phyloP scores from a whole-genome alignment of 2,797 vertebrate species.

The Lerista edwardsae region DNA sequence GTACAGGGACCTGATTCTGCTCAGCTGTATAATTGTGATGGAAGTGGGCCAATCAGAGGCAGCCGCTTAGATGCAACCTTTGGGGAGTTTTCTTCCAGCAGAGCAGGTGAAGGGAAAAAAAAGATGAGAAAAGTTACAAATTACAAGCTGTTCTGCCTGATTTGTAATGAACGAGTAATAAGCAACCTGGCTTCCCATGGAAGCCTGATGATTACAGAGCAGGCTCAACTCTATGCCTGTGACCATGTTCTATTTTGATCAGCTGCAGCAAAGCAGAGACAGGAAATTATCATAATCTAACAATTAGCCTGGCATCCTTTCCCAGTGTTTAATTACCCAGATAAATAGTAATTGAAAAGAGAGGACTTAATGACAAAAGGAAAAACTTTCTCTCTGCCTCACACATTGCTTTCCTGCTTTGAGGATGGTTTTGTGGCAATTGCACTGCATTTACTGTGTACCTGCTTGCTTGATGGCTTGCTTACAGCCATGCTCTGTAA shows the following conservation, averaged over 20 bases:
- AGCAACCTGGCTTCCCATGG: constrained; percentile 69
- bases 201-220: constrained; percentile 74
- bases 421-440: constrained; percentile 59
- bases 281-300: constrained; percentile 94
- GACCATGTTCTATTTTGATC: constrained; percentile 87
- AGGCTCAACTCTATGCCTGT: constrained; percentile 73
- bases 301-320: constrained; percentile 91
- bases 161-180: constrained; percentile 83
- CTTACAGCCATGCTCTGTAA: no score
- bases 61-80: constrained; percentile 80
- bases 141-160: constrained; percentile 78
- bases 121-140: constrained; percentile 73
- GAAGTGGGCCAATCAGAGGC: constrained; percentile 86
- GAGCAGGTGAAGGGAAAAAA: constrained; percentile 63
- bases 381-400: constrained; percentile 76
- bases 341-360: constrained; percentile 83
- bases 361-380: constrained; percentile 78
- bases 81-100: constrained; percentile 78
- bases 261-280: constrained; percentile 89
- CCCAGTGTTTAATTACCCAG: constrained; percentile 89
- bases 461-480: constrained; percentile 53
- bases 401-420: constrained; percentile 72
- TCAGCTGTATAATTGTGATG: constrained; percentile 93
- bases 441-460: constrained; percentile 56
- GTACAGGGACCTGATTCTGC: constrained; percentile 75